Evolutionary conservation across 2,113 vertebrate genomes (phyloP), one percentile per base, ranked within the genome.

Genomic region (Phaetusa simplex): DNA sequence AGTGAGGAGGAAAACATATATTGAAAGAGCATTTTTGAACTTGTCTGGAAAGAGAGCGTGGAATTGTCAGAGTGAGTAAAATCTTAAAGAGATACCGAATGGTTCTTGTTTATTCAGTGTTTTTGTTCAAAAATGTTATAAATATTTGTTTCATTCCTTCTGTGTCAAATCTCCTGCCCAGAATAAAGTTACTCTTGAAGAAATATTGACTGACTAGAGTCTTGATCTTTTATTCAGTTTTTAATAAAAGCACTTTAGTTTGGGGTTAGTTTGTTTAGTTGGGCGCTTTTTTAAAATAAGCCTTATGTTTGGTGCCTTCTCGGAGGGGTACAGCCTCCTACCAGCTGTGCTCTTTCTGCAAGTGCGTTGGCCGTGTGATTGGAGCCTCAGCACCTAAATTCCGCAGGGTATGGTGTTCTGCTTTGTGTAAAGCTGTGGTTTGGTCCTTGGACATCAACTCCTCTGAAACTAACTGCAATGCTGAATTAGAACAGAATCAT

Each of bases 131-230:
- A 82, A 81, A 14, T 0, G 8, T 91, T 81, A 11, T 8, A 29
- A 64, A 55, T 88, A 16, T 26, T 93, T 91, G 16, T 93, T 83
- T 73, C n/a, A 20, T 87, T 88, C 71, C 45, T 95, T 92, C 66
- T 90, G 53, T 96, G 87, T 96, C 79, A 88, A 96, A 43, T 93
- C 61, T 95, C 49, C 79, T 97, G 74, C 82, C 94, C 76, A 62
- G 76, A 98, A 98, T 98, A 98, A 98, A 98, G 73, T 88, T 90
- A 88, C 42, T 93, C 20, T 90, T 96, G 81, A 97, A 91, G 94
- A 96, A 96, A 52, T 40, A 24, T 1, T 50, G 59, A 32, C 78
- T 78, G 66, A 85, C 38, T 40, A 24, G 36, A n/a, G 19, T 77
- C 56, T 82, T 50, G 11, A 12, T 38, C 5, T 93, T 86, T 87